Base-by-base conservation (phyloP, 2,888 invertebrate species). In the Apamea crenata region DNA sequence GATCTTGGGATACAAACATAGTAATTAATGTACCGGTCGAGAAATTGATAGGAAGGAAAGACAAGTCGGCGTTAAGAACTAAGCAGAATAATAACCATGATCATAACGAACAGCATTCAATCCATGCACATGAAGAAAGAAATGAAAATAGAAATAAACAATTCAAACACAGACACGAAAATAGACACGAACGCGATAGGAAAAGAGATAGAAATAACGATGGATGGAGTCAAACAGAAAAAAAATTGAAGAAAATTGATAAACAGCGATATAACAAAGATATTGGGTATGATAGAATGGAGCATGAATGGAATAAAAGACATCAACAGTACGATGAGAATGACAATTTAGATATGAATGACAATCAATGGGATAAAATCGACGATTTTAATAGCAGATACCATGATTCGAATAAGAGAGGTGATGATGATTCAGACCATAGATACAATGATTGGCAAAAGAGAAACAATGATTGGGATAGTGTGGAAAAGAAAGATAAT, bases 291-390 rank as follows among this genome's bases (percentile, higher is more conserved):
- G 65, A 80, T 61, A 56, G 7, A 32, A 68, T 82, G 63, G 65
- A 76, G 0, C 21, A 76, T 7, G 77, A 80, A 2, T 80, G 80
- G 80, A 72, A 88, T 44, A 69, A 76, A 10, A 84, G 83, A 29
- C 40, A 81, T 12, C 8, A 14, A 21, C n/a, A 61, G 2, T 44
- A 77, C n/a, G 65, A 59, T 5, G 29, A 59, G 8, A 14, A 50
- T 1, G 21, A 78, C 3, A 36, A 66, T 25, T 63, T 47, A 53
- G 70, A 81, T 66, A n/a, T 6, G 63, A 76, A 66, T 63, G 65
- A 32, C 2, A 68, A 67, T 1, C 18, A 72, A 18, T 32, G 36
- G 25, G 47, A 47, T 2, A 3, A 25, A 2, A n/a, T 8, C 2
- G 25, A 69, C 1, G 8, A 65, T n/a, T 44, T n/a, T 14, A 47